Evolutionary conservation across 2,888 invertebrate genomes (phyloP), one percentile per base, ranked within the genome.

Genomic region (Isotomurus palustris): DNA sequence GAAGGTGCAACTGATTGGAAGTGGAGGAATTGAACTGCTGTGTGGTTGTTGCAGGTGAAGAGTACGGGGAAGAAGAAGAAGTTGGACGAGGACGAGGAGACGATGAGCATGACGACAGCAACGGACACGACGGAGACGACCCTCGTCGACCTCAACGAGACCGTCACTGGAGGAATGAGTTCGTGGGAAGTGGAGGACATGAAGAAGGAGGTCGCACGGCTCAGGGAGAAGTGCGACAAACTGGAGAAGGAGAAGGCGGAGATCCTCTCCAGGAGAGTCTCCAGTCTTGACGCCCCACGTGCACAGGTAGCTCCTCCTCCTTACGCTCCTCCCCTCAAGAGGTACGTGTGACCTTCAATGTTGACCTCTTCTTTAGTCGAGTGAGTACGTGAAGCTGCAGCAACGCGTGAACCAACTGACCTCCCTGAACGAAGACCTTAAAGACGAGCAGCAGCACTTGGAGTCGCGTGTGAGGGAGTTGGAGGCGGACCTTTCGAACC

Each of bases 231-330:
- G 69, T 91, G 90, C 72, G 88, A 90, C 72, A 80, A 85, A 69
- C 83, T 88, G 6, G 91, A 92, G 75, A 85, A 88, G 66, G 91
- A 91, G 72, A 91, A 91, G 74, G 88, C 87, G 73, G 91, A 91
- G 72, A 87, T 91, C 68, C 75, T 91, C 48, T 53, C 66, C n/a
- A 58, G 70, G 25, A 54, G 70, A 19, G 70, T 70, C 24, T 60
- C 66, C 8, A 67, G 57, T 38, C 53, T 70, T 44, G 68, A 70
- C 54, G 66, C 70, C 22, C 70, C 70, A 10, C 62, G 68, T 64
- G 61, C 63, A 49, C 70, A 70, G 51, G 70, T 70, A 58, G 27
- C 3, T 22, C 10, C 6, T 3, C 24, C 32, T n/a, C n/a, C n/a
- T n/a, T n/a, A n/a, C n/a, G n/a, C n/a, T n/a, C n/a, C n/a, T n/a